Evolutionary conservation across 2,888 invertebrate species (phyloP), one percentile per base, ranked within the genome.

Genomic region (Pemphredon lugubris): DNA sequence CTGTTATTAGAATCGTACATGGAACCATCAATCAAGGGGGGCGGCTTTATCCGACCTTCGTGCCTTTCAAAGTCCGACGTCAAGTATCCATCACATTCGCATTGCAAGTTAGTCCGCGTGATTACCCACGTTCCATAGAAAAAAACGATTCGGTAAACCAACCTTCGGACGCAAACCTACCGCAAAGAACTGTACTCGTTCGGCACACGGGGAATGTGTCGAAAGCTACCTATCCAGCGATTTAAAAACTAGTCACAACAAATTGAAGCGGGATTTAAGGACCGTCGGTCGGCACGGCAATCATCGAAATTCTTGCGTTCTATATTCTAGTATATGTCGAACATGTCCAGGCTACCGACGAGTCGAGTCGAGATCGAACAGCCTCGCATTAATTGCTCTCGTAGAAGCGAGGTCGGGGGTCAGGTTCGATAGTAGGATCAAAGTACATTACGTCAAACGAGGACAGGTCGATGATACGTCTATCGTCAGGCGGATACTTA

Each of bases 401-500:
- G 79, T 77, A 57, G 72, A 61, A 64, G 76, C 79, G 77, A 79
- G 77, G 79, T 70, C 37, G 66, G 50, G 54, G 54, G 42, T 13
- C 21, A 53, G 47, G 61, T 59, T 70, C 51, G 57, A 66, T 54
- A 61, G 50, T 20, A 61, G 75, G 79, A 50, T 32, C 51, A 57
- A 50, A 42, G 37, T 63, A 64, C 58, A 32, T 71, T 55, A 75
- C 76, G 77, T 66, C 16, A 58, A 71, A 45, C 47, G 73, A 51
- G 59, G 67, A 40, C 26, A 77, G 51, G 55, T 63, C 67, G 73
- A 60, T 55, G 42, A n/a, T n/a, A 44, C 60, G 32, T 39, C n/a
- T 34, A 48, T 18, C 39, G 23, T 47, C 65, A 42, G 61, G 14
- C 59, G 53, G 75, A 71, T 70, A 89, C 89, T 95, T 94, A 96